Evolutionary conservation across 2,797 vertebrate genomes (phyloP), one percentile per base, ranked within the genome.

Genomic region (Thunnus albacares): DNA sequence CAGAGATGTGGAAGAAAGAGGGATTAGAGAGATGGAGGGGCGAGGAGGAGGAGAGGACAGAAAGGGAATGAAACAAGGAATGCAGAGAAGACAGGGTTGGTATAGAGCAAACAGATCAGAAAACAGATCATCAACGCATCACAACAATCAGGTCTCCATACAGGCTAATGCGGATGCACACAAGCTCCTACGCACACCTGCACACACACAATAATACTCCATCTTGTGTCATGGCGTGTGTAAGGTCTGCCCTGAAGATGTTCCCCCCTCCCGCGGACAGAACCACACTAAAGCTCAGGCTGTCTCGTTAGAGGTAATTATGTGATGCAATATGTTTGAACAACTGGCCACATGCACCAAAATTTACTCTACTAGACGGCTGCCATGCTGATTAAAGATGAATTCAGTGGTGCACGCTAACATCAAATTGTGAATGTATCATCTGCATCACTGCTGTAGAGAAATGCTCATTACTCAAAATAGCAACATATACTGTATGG

Each of bases 291-390:
- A 71, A 49, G 33, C 62, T 38, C 66, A 55, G 69, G 55, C 77
- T 45, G 77, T 75, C 75, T 82, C 20, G 1, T 84, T 88, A 71
- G 33, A 73, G 65, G 58, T 83, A 81, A 93, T 87, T 89, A 86
- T 8, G 20, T 78, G 59, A 79, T 60, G 60, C 67, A 84, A 83
- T 75, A 79, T 87, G 88, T 72, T 86, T 77, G 30, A 80, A 78
- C 81, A 87, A 82, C 85, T 76, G 75, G 77, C 80, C 63, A 83
- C 63, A 57, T 41, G 65, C 59, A 61, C 57, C 64, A 22, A 45
- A 63, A 56, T 38, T 24, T 26, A 70, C 65, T 79, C 52, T 49
- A 14, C 13, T 72, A 74, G 47, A 86, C 22, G 26, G 56, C 74
- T 84, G 84, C 69, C 55, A 26, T 1, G 15, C 22, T 71, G 83